These are phyloP conservation scores for Leucophenga varia DNA, from an alignment of 1,140 invertebrate genomes.

Conservation along the genomic window DNA sequence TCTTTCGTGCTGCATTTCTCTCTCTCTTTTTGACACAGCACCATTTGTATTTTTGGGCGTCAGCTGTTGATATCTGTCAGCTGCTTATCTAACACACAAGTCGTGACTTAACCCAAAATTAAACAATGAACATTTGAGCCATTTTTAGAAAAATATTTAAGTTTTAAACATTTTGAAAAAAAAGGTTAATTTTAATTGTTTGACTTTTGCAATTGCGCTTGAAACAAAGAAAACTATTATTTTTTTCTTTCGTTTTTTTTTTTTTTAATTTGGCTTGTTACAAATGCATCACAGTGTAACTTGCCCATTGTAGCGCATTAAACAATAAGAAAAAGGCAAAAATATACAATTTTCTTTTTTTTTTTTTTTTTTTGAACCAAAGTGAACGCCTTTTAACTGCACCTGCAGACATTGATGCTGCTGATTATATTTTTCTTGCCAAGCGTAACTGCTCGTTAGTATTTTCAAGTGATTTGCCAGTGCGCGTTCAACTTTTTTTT, in stretches of 20 bases:
- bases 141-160: too few species aligned
- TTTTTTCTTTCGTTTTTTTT: constrained; percentile 12
- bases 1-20: constrained; percentile 7
- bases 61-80: too few species aligned
- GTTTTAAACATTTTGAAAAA: too few species aligned
- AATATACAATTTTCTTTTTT: constrained; percentile 1
- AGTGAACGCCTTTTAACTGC: constrained; percentile 54
- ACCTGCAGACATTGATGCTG: constrained; percentile 53
- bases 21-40: too few species aligned
- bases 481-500: constrained; percentile 7
- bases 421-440: constrained; percentile 53
- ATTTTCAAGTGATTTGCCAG: constrained; percentile 50
- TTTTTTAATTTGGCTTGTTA: not conserved
- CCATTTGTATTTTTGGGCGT: too few species aligned
- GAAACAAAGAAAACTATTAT: too few species aligned
- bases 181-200: constrained; percentile 51
- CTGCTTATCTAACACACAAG: too few species aligned
- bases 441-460: constrained; percentile 53
- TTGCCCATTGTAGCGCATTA: too few species aligned
- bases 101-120: too few species aligned
- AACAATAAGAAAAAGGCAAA: too few species aligned
- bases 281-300: too few species aligned
- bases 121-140: too few species aligned
- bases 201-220: constrained; percentile 1
- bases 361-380: constrained; percentile 20